phyloP scores from a whole-genome alignment of 2,888 invertebrate genomes.

The Dasysyrphus albostriatus region DNA sequence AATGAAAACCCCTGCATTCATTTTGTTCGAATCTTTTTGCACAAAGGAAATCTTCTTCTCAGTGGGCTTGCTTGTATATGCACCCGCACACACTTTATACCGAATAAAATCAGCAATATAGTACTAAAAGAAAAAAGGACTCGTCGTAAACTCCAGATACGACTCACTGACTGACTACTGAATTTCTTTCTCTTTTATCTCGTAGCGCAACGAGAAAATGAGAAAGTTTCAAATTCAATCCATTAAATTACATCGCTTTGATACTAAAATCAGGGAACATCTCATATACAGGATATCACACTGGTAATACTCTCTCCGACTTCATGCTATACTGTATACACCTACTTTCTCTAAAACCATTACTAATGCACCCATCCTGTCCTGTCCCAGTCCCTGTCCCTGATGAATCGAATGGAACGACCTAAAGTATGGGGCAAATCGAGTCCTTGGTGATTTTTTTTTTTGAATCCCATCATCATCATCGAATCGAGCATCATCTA shows the following conservation, averaged over 20 bases:
- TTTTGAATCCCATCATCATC: constrained; percentile 10
- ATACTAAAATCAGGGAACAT: constrained; percentile 48
- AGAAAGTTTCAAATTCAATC: constrained; percentile 73
- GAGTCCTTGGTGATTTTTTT: constrained; percentile 16
- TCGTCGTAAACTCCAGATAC: neutral
- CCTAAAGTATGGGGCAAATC: constrained; percentile 5
- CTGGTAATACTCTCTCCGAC: constrained; percentile 5
- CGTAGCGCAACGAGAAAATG: constrained; percentile 48
- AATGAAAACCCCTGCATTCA: constrained; percentile 63
- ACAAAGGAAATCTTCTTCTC: constrained; percentile 52
- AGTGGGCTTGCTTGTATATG: neutral
- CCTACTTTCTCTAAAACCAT: constrained; percentile 26
- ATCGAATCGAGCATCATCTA: constrained; percentile 36
- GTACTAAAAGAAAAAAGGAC: constrained; percentile 8
- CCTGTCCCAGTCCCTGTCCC: neutral
- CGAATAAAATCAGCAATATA: constrained; percentile 16
- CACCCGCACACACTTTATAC: neutral
- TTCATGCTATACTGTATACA: neutral
- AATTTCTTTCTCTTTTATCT: constrained; percentile 13
- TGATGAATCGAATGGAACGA: neutral
- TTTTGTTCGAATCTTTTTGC: constrained; percentile 41
- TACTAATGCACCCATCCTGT: constrained; percentile 3
- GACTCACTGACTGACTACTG: constrained; percentile 7
- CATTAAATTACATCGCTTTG: constrained; percentile 75
- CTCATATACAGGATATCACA: constrained; percentile 26